Conservation (phyloP, 2,113 vertebrate species). For the Tricholaema leucomelas region DNA sequence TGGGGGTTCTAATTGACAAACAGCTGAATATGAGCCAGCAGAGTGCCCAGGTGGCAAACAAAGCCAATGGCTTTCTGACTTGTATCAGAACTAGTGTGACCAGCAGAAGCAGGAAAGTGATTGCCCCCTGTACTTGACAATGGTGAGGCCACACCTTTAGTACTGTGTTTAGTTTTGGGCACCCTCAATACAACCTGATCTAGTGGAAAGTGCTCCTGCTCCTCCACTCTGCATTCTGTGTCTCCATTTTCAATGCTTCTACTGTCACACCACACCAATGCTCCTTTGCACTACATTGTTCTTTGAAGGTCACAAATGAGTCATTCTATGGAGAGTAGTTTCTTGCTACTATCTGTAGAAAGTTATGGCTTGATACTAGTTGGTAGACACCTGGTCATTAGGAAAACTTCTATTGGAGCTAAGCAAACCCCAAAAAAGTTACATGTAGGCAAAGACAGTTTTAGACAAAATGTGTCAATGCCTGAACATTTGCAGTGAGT, state of each 20-base stretch:
- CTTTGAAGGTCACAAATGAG: not conserved
- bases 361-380: not conserved
- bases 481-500: not conserved
- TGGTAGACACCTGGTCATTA: not conserved
- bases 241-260: not conserved
- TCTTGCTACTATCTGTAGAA: not conserved
- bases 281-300: not conserved
- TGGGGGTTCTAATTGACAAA: too few species aligned
- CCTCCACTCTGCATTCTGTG: not conserved
- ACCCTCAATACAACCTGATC: too few species aligned
- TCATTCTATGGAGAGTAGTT: not conserved
- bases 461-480: not conserved
- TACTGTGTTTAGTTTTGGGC: too few species aligned
- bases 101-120: too few species aligned
- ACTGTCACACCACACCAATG: rapidly evolving
- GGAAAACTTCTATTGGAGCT: not conserved
- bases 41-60: too few species aligned
- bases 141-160: too few species aligned
- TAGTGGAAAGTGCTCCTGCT: not conserved
- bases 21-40: too few species aligned
- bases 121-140: too few species aligned
- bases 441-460: not conserved
- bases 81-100: too few species aligned
- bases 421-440: not conserved
- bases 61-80: too few species aligned